Evolutionary conservation across 2,888 invertebrate species (phyloP).

Genomic region (Lampropteryx suffumata): DNA sequence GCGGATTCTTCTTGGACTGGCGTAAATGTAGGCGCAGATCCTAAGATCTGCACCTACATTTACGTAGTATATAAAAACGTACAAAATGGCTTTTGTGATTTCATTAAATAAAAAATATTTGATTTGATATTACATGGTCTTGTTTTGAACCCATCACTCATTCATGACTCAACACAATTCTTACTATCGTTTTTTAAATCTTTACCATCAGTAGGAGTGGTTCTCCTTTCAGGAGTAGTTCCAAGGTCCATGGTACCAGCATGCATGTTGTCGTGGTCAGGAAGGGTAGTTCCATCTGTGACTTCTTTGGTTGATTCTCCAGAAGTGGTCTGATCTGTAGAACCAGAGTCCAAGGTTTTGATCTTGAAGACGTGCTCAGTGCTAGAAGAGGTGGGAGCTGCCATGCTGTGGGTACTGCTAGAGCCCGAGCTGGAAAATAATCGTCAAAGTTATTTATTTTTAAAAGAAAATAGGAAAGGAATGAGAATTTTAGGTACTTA

Average conservation of each 20-base stretch:
- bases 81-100: too few relatives aligned
- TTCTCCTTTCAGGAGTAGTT: constrained; percentile 57
- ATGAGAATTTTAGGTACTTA: too few relatives aligned
- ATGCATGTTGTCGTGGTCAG: constrained; percentile 73
- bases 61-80: too few relatives aligned
- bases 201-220: constrained; percentile 70
- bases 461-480: too few relatives aligned
- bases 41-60: too few relatives aligned
- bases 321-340: constrained; percentile 48
- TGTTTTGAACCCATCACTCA: too few relatives aligned
- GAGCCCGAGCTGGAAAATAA: constrained; percentile 60
- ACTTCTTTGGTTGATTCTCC: constrained; percentile 31
- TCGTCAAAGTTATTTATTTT: too few relatives aligned
- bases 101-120: too few relatives aligned
- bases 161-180: too few relatives aligned
- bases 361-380: constrained; percentile 61
- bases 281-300: constrained; percentile 54
- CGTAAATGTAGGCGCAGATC: too few relatives aligned
- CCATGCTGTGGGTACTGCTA: constrained; percentile 70
- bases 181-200: not conserved
- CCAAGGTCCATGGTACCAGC: constrained; percentile 60
- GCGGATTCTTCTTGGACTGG: too few relatives aligned
- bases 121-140: too few relatives aligned
- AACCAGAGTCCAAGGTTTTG: constrained; percentile 49
- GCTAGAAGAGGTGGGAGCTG: constrained; percentile 59